These are phyloP conservation scores for Epinephelus awoara DNA, from an alignment of 2,797 vertebrate species.

Conservation along the genomic window DNA sequence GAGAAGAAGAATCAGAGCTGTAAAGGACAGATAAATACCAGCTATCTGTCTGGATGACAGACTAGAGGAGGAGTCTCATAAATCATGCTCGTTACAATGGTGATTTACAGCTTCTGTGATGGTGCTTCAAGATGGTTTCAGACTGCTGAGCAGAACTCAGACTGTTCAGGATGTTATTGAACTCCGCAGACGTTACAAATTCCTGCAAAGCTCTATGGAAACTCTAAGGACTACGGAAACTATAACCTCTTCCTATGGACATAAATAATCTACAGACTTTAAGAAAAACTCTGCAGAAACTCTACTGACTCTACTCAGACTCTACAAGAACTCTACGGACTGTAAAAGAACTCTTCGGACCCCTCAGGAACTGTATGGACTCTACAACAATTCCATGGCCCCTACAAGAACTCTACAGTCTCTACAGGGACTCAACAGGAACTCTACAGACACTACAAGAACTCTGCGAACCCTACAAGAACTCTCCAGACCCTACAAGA, in stretches of 20 bases:
- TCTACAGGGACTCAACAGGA: neutral
- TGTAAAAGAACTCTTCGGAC: too few species aligned
- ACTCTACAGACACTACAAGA: neutral
- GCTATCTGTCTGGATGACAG: neutral
- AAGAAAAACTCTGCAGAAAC: too few species aligned
- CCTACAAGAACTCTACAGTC: too few species aligned
- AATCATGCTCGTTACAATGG: neutral
- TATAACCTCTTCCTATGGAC: too few species aligned
- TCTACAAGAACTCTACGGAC: too few species aligned
- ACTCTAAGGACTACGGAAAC: neutral
- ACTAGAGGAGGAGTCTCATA: neutral
- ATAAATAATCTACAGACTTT: too few species aligned
- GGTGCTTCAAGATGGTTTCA: constrained; percentile 11
- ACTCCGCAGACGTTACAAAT: too few species aligned
- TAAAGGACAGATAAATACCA: constrained; percentile 32
- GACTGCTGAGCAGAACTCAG: neutral
- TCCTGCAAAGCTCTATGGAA: neutral
- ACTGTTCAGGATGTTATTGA: too few species aligned
- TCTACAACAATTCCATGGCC: too few species aligned
- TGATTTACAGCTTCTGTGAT: constrained; percentile 13
- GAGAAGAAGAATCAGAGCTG: neutral
- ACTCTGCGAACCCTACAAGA: neutral
- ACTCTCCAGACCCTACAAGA: neutral
- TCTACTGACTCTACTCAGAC: too few species aligned
- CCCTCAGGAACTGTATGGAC: too few species aligned